Evolutionary conservation across 2,113 vertebrate species (phyloP).

Genomic region (Hylia prasina): DNA sequence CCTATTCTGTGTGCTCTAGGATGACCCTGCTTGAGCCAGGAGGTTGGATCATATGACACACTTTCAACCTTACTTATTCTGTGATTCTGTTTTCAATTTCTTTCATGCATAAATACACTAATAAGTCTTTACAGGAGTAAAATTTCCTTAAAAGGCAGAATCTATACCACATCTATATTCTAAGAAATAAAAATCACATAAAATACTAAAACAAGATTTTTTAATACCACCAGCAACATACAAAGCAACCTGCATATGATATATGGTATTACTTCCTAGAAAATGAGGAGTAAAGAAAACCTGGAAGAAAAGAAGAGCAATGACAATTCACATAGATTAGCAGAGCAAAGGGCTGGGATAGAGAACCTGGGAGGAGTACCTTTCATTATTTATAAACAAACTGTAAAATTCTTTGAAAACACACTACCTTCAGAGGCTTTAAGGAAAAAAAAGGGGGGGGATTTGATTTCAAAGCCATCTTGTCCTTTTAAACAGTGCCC

Average conservation of each 20-base stretch:
- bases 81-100: neutral
- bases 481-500: conserved; percentile 71
- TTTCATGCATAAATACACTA: neutral
- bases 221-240: neutral
- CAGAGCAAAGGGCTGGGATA: neutral
- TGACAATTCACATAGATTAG: neutral
- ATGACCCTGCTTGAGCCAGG: neutral
- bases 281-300: neutral
- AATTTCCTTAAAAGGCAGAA: neutral
- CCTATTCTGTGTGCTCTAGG: neutral
- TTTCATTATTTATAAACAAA: neutral
- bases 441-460: neutral
- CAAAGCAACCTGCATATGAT: neutral
- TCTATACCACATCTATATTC: neutral
- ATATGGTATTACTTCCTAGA: neutral
- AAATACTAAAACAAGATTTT: neutral
- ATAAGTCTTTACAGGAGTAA: neutral
- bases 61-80: neutral
- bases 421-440: neutral
- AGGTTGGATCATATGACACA: neutral
- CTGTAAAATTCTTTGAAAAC: neutral
- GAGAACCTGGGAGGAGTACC: neutral
- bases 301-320: neutral
- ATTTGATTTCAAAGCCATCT: neutral
- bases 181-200: neutral